phyloP scores from a whole-genome alignment of 2,113 vertebrate species.

The Dromas ardeola region DNA sequence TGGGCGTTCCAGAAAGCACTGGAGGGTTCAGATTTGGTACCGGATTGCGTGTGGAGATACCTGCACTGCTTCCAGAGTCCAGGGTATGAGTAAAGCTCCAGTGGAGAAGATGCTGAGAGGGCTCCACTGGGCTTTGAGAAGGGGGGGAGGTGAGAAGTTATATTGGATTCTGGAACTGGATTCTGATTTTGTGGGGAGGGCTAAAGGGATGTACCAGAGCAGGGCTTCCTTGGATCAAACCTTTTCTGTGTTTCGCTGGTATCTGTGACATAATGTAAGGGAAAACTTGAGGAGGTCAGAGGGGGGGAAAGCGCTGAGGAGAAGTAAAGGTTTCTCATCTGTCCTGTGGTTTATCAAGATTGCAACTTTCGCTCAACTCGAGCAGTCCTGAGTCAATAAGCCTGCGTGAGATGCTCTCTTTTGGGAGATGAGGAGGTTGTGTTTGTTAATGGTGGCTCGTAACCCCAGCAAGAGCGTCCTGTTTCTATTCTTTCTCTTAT shows the following conservation, averaged over 20 bases:
- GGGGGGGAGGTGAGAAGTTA: neutral
- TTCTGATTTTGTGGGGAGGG: neutral
- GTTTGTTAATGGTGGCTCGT: neutral
- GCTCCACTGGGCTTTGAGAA: neutral
- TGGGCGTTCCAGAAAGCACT: constrained; percentile 58
- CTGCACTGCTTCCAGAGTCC: neutral
- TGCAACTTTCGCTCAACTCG: neutral
- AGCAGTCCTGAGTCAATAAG: neutral
- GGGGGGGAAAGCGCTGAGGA: neutral
- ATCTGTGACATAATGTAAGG: neutral
- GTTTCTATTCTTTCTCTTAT: constrained; percentile 34
- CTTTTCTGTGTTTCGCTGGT: neutral
- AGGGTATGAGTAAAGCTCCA: neutral
- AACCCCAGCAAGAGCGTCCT: constrained; percentile 10
- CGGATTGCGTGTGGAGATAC: neutral
- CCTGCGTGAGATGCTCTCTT: neutral
- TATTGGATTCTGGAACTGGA: no score
- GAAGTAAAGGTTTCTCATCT: neutral
- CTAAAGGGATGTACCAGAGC: neutral
- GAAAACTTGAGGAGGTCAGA: neutral
- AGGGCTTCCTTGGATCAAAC: neutral
- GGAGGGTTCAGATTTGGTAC: constrained; percentile 20
- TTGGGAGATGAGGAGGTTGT: neutral
- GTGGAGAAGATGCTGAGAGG: neutral
- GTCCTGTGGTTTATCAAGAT: neutral